Conservation (phyloP, 2,113 vertebrate species). For the Podarcis raffonei region DNA sequence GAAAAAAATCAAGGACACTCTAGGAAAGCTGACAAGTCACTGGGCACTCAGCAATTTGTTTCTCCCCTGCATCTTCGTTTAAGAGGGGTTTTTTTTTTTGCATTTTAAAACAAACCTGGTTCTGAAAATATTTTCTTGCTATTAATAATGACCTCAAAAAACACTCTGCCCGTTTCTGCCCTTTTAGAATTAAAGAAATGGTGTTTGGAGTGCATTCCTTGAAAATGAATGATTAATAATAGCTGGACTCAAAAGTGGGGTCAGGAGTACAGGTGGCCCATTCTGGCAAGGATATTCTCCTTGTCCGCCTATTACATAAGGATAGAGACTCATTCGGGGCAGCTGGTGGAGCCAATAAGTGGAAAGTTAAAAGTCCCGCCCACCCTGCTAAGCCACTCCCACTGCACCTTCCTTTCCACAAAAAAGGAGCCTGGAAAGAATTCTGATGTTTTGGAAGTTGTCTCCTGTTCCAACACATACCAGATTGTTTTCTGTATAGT, state of each 20-base stretch:
- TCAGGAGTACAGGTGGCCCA: background rate
- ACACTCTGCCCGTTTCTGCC: constrained; percentile 7
- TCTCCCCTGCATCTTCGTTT: background rate
- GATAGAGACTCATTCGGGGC: background rate
- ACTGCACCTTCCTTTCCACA: background rate
- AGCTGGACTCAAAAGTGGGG: background rate
- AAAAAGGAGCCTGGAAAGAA: constrained; percentile 5
- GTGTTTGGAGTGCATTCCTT: constrained; percentile 17
- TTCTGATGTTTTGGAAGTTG: fast-evolving
- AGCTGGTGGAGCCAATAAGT: background rate
- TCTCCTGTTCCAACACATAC: constrained; percentile 24
- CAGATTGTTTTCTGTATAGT: background rate
- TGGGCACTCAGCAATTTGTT: fast-evolving
- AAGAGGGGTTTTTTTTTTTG: too few relatives aligned
- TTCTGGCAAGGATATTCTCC: background rate
- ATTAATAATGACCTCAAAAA: constrained; percentile 26
- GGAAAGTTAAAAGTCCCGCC: background rate
- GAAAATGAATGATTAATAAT: constrained; percentile 46
- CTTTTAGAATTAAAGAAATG: constrained; percentile 25
- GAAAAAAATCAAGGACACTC: constrained; percentile 6
- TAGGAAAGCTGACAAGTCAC: background rate
- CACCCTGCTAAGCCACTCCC: background rate
- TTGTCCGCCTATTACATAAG: background rate
- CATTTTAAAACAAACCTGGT: background rate
- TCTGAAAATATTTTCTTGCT: constrained; percentile 25